Base-by-base conservation (phyloP, 2,888 invertebrate genomes). In the Ceraclea dissimilis region DNA sequence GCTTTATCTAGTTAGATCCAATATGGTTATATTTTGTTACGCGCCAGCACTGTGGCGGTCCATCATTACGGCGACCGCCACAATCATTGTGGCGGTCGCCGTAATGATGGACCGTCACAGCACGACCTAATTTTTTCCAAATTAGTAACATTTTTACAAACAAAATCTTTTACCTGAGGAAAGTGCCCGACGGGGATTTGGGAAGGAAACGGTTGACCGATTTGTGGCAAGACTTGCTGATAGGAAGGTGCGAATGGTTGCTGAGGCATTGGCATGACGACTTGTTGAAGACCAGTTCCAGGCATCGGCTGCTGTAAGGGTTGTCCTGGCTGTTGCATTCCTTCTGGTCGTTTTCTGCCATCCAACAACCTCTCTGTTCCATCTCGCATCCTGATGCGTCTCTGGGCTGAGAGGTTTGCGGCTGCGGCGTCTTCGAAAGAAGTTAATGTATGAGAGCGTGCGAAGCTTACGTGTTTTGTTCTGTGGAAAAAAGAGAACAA, bases 381-480 rank as follows among this genome's bases (percentile, higher is more conserved):
- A 57, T 77, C 76, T 56, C 61, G 34, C 67, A 69, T 58, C 67
- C 66, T 59, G 68, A 71, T 39, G 68, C 31, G 70, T 67, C 64
- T 74, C 68, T 63, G 74, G 63, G 66, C 76, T 59, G 77, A 71
- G 51, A 67, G 64, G 33, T 69, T 66, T 1, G 76, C 71, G 0
- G 76, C 75, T 2, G 76, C 75, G 44, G 84, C 81, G 67, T 88
- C 86, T 65, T 91, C 90, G 67, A 91, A 90, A 4, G 90, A 91
- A 22, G 90, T 89, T 63, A 91, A 71, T 0, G 92, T 92, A 68
- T 92, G 90, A 2, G 92, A 92, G 56, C 92, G 81, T 49, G 92
- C 90, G 68, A 93, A 93, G 65, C 91, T 92, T 33, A 93, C 93
- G 70, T 93, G 93, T 70, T 93, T 93, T 62, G 88, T 84, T 70